These are phyloP conservation scores for Acromyrmex echinatior DNA, from an alignment of 1,140 invertebrate genomes.

Conservation along the genomic window DNA sequence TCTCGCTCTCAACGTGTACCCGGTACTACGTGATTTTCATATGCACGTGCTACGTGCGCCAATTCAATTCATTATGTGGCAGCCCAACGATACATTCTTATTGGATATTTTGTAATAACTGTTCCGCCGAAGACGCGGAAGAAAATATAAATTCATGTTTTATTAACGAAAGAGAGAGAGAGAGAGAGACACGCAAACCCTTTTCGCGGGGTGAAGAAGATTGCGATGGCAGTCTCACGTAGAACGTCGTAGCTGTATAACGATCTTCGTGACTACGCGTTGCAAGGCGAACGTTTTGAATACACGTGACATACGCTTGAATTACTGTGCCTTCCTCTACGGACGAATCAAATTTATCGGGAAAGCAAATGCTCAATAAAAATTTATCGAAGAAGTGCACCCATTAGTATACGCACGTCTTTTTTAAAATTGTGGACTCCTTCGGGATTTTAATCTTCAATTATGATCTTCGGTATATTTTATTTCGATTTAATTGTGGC, in stretches of 20 bases:
- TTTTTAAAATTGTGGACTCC: background rate
- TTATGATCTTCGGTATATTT: background rate
- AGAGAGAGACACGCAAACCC: background rate
- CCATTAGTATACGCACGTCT: constrained; percentile 7
- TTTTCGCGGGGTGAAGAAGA: background rate
- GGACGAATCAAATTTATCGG: constrained; percentile 46
- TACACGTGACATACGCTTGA: constrained; percentile 11
- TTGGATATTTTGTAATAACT: constrained; percentile 46
- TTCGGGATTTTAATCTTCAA: background rate
- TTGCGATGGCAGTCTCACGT: constrained; percentile 19
- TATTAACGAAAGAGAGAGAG: background rate
- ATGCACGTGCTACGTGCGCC: constrained; percentile 9
- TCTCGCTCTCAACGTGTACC: background rate
- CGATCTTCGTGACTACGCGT: constrained; percentile 9
- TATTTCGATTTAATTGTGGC: background rate
- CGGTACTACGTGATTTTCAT: constrained; percentile 44
- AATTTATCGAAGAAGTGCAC: constrained; percentile 23
- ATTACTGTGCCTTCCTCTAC: background rate
- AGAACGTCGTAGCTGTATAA: background rate
- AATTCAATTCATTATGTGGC: constrained; percentile 40
- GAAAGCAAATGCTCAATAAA: constrained; percentile 25
- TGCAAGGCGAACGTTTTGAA: background rate
- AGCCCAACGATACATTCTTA: background rate
- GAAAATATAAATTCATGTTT: constrained; percentile 26
- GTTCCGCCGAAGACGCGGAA: background rate